Evolutionary conservation across 2,113 vertebrate species (phyloP), one percentile per base, ranked within the genome.

Genomic region (Uropsilus gracilis): DNA sequence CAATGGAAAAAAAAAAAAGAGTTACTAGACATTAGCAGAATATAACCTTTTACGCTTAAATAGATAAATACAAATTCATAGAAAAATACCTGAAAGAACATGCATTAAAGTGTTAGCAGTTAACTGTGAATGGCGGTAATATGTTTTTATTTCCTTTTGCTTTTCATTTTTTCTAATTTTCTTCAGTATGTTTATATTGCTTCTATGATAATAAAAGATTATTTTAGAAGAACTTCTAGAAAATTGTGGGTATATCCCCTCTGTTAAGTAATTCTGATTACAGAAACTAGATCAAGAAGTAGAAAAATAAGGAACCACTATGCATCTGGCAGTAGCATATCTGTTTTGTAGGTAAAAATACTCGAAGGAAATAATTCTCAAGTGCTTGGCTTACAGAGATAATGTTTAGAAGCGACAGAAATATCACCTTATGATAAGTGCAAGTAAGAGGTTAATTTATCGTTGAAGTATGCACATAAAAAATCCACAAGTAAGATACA

Each of bases 401-500:
- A 71, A 66, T 48, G 72, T 18, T 80, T 78, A 81, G 81, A 71
- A 53, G 37, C 81, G 72, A 63, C 24, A 91, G 92, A 91, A 95
- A 85, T n/a, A 44, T 76, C 83, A 91, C 34, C 71, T 26, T 26
- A 44, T 28, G 72, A 53, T 82, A 72, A 84, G 42, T 28, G 22
- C 44, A 87, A 75, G 80, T 39, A 72, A 91, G 48, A 94, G 66
- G 26, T 5, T 85, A 76, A 75, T 86, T 80, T 59, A 91, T 64
- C 75, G 87, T 64, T 81, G 90, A 94, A 93, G 61, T 71, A 86
- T 11, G 57, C 78, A 77, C 39, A 34, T n/a, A 46, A 89, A 71
- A 77, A 75, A 84, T 72, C 22, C 68, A 91, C 93, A 96, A 93
- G 91, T 63, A 87, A 94, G 91, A 94, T 93, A 96, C 85, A 96